Evolutionary conservation across 2,113 vertebrate species (phyloP).

Genomic region (Dasyurus viverrinus): DNA sequence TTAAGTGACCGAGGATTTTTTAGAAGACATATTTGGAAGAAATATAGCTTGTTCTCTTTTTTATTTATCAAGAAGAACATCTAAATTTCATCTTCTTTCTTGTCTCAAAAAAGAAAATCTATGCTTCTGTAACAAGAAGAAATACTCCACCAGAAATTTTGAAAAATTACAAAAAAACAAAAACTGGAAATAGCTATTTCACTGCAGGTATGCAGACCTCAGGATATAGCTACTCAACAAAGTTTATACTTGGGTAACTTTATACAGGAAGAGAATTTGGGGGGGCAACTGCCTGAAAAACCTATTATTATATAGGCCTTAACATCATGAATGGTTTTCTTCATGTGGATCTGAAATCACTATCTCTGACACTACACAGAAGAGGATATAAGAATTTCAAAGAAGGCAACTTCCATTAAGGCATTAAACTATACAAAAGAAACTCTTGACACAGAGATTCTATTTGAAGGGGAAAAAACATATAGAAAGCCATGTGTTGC

Average conservation of each 20-base stretch:
- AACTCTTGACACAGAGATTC: constrained; percentile 86
- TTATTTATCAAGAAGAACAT: constrained; percentile 77
- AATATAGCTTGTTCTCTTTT: constrained; percentile 64
- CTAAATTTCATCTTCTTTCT: constrained; percentile 69
- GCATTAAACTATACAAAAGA: constrained; percentile 88
- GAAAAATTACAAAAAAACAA: constrained; percentile 73
- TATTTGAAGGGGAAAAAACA: constrained; percentile 79
- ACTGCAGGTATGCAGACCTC: constrained; percentile 81
- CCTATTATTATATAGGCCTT: constrained; percentile 86
- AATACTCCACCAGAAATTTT: constrained; percentile 78
- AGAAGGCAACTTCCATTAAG: constrained; percentile 88
- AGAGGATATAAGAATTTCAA: constrained; percentile 88
- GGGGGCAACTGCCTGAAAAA: constrained; percentile 81
- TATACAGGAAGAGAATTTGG: constrained; percentile 77
- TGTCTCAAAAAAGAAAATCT: constrained; percentile 61
- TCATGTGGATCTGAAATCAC: constrained; percentile 86
- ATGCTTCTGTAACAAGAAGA: constrained; percentile 71
- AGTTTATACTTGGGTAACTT: constrained; percentile 82
- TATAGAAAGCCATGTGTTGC: constrained; percentile 77
- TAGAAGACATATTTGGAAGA: constrained; percentile 74
- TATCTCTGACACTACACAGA: constrained; percentile 81
- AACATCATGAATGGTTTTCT: constrained; percentile 91
- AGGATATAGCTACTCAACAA: constrained; percentile 83
- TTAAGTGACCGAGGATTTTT: constrained; percentile 73
- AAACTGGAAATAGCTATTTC: constrained; percentile 75